A percentile compares a stretch with the other conserved stretches of the same genome.
Conservation (phyloP, 2,797 vertebrate species). For the Argya squamiceps region DNA sequence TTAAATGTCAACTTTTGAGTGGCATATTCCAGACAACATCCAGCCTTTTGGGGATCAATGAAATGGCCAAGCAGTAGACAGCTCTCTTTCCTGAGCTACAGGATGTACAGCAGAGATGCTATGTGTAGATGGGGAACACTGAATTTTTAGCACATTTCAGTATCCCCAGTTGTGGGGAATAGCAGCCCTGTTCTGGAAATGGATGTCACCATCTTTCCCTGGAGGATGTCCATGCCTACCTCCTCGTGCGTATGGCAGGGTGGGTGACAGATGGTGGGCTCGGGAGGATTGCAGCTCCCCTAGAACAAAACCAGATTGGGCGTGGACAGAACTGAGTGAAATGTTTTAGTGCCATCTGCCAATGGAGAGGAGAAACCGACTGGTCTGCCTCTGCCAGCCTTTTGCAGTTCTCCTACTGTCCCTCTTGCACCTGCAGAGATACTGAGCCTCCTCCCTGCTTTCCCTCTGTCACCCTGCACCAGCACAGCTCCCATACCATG, state of each 20-base stretch:
- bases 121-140: conserved; percentile 3
- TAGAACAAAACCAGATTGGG: neutral
- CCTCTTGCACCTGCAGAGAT: neutral
- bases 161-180: neutral
- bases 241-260: neutral
- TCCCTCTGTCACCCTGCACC: accelerated
- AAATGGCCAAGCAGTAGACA: conserved; percentile 43
- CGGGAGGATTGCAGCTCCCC: conserved; percentile 2
- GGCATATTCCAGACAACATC: conserved; percentile 42
- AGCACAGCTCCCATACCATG: neutral
- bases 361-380: neutral
- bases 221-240: neutral
- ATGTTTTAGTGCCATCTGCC: conserved; percentile 26
- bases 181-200: conserved; percentile 3
- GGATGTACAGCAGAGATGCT: neutral
- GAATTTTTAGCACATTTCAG: conserved; percentile 59
- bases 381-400: neutral
- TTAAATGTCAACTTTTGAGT: conserved; percentile 64
- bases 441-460: neutral
- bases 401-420: neutral
- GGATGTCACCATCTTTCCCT: neutral
- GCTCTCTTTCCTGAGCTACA: conserved; percentile 4
- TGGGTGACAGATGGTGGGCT: conserved; percentile 29
- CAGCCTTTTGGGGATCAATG: conserved; percentile 46
- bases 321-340: conserved; percentile 20